These are phyloP conservation scores for Malacoctenus gilli DNA, from an alignment of 2,797 vertebrate genomes.

Conservation along the genomic window DNA sequence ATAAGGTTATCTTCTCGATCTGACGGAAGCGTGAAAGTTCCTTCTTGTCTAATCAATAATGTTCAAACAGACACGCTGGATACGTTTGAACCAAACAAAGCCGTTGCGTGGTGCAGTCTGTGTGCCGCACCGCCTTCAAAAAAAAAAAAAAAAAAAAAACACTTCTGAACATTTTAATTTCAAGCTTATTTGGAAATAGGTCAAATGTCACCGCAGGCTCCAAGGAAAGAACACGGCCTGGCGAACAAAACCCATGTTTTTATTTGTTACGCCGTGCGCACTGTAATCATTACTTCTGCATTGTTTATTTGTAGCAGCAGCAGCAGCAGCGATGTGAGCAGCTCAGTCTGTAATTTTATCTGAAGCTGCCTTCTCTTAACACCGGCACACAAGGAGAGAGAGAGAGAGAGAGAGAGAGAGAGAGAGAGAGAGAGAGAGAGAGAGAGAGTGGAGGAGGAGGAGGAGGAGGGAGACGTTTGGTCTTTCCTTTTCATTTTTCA, in stretches of 20 bases:
- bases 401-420: background rate
- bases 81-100: background rate
- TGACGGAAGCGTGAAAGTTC: too few relatives aligned
- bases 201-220: background rate
- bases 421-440: too few relatives aligned
- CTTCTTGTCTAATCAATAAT: background rate
- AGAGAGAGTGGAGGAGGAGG: too few relatives aligned
- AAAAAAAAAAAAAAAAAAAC: too few relatives aligned
- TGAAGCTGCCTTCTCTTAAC: conserved; percentile 12
- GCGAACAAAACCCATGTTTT: conserved; percentile 9
- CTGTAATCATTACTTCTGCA: conserved; percentile 14
- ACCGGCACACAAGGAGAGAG: conserved; percentile 7
- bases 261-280: conserved; percentile 1
- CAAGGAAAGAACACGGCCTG: background rate
- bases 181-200: conserved; percentile 13
- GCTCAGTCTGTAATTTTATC: conserved; percentile 44
- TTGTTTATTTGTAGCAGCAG: conserved; percentile 41
- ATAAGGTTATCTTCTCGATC: background rate
- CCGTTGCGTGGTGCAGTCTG: too few relatives aligned
- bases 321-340: conserved; percentile 25
- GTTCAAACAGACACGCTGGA: too few relatives aligned
- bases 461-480: too few relatives aligned
- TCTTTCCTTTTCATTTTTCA: too few relatives aligned
- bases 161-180: too few relatives aligned
- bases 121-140: background rate